Conservation (phyloP, 1,140 invertebrate genomes). For the Brachionus plicatilis region DNA sequence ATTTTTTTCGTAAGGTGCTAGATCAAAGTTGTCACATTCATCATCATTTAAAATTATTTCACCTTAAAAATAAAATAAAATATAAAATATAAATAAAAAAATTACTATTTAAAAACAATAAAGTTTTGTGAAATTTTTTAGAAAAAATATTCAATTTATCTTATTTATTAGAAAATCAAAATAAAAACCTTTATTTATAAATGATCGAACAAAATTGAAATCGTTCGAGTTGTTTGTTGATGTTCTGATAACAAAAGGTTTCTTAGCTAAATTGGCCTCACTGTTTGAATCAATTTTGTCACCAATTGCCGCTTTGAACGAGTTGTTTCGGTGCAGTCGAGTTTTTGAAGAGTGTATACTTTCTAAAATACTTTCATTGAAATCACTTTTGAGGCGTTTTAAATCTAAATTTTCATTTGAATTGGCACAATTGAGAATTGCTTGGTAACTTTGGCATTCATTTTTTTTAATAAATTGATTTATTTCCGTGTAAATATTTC, state of each 20-base stretch:
- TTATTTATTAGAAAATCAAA: background rate
- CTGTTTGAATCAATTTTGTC: background rate
- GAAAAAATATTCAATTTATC: no score
- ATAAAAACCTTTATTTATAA: background rate
- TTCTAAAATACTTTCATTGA: background rate
- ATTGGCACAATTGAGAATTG: background rate
- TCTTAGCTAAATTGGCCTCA: background rate
- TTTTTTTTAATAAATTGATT: background rate
- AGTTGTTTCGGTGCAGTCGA: conserved; percentile 7
- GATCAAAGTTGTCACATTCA: background rate
- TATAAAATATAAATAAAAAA: background rate
- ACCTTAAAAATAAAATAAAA: background rate
- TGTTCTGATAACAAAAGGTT: background rate
- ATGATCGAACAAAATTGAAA: background rate
- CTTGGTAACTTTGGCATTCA: background rate
- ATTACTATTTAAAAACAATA: background rate
- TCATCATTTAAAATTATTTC: background rate
- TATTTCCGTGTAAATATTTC: background rate
- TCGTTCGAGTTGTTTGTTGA: conserved; percentile 20
- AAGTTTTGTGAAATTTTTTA: background rate
- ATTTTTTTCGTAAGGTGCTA: background rate
- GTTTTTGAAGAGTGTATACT: background rate
- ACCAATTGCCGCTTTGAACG: conserved; percentile 5
- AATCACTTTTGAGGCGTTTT: background rate
- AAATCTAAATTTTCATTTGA: background rate